Evolutionary conservation across 2,797 vertebrate genomes (phyloP).

Genomic region (Valencia hispanica): DNA sequence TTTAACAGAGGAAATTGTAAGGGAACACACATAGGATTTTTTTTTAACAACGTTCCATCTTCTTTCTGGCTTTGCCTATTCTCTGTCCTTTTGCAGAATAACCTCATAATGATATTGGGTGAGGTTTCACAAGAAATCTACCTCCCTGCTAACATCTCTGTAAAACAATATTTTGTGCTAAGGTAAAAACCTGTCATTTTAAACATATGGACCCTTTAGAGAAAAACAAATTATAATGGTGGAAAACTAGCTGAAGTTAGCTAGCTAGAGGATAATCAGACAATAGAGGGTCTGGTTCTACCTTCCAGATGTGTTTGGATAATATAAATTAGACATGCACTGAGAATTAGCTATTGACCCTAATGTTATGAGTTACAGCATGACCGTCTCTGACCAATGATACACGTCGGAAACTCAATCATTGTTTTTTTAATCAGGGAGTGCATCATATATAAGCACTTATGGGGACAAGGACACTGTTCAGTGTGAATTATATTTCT

Average conservation of each 20-base stretch:
- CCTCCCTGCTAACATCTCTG: slow-evolving; percentile 26
- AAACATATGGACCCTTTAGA: slow-evolving; percentile 65
- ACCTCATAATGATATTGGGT: slow-evolving; percentile 35
- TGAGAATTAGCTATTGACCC: slow-evolving; percentile 15
- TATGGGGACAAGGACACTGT: neutral
- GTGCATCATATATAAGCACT: neutral
- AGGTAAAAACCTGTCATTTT: slow-evolving; percentile 48
- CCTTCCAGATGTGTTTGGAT: slow-evolving; percentile 24
- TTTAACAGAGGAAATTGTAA: slow-evolving; percentile 22
- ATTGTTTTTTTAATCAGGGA: neutral
- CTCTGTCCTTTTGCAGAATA: slow-evolving; percentile 23
- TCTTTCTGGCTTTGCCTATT: slow-evolving; percentile 10
- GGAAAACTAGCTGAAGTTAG: slow-evolving; percentile 62
- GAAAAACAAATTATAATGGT: slow-evolving; percentile 70
- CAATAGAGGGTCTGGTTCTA: slow-evolving; percentile 48
- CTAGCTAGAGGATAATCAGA: slow-evolving; percentile 56
- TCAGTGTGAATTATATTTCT: neutral
- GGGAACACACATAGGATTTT: slow-evolving; percentile 37
- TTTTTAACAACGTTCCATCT: slow-evolving; percentile 43
- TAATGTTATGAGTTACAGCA: neutral
- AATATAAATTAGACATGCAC: slow-evolving; percentile 29
- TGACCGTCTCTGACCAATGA: neutral
- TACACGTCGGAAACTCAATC: neutral
- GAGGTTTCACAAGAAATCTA: slow-evolving; percentile 34
- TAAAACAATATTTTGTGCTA: slow-evolving; percentile 21